phyloP scores from a whole-genome alignment of 2,888 invertebrate genomes.

The Cerastis rubricosa region DNA sequence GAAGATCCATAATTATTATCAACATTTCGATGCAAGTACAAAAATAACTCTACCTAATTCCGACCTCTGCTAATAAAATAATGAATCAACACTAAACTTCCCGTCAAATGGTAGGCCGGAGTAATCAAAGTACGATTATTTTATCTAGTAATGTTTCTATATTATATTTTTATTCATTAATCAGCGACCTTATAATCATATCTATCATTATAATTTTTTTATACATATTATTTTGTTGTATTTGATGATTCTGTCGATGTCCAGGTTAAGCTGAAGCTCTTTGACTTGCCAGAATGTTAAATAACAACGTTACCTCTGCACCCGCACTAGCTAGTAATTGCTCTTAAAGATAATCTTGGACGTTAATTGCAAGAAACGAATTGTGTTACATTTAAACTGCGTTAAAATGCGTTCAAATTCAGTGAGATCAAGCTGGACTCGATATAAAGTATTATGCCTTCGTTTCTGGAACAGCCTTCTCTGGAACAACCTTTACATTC shows the following conservation, averaged over 20 bases:
- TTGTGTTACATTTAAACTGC: background rate
- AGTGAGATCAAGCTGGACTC: background rate
- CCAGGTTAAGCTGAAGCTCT: background rate
- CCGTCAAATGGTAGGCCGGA: conserved; percentile 3
- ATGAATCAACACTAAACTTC: conserved; percentile 4
- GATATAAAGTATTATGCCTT: background rate
- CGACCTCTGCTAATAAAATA: background rate
- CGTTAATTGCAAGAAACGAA: background rate
- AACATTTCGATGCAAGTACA: too few relatives aligned
- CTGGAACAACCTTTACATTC: background rate
- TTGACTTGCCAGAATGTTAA: background rate
- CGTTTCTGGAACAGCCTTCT: too few relatives aligned
- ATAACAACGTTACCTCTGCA: too few relatives aligned
- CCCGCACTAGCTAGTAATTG: background rate
- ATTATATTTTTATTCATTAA: background rate
- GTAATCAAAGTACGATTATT: conserved; percentile 14
- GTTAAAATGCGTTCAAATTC: background rate
- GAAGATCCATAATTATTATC: too few relatives aligned
- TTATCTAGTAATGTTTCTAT: background rate
- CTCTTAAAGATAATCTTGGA: background rate
- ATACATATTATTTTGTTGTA: too few relatives aligned
- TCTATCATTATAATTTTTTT: background rate
- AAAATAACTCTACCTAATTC: too few relatives aligned
- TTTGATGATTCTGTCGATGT: background rate
- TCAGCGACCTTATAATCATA: background rate